Evolutionary conservation across 2,113 vertebrate genomes (phyloP).

Genomic region (Rhinolophus ferrumequinum): DNA sequence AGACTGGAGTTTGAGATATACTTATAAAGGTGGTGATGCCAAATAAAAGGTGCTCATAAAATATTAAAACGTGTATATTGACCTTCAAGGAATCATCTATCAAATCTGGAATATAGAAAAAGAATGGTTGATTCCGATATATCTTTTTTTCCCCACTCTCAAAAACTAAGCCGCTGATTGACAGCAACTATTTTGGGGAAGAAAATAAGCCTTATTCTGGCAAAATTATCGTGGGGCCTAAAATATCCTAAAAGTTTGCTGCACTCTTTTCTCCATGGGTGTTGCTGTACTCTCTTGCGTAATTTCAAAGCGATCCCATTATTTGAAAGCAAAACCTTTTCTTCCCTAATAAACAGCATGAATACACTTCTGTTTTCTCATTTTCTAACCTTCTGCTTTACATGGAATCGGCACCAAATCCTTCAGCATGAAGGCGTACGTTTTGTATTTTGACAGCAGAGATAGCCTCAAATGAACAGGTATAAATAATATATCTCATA

Average conservation of each 20-base stretch:
- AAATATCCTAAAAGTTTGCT: neutral
- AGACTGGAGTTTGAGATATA: neutral
- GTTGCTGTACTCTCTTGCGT: neutral
- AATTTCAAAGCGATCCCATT: neutral
- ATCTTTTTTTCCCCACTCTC: neutral
- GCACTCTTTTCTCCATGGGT: neutral
- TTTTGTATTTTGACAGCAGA: conserved; percentile 31
- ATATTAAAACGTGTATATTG: neutral
- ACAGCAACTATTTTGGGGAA: neutral
- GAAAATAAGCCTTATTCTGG: neutral
- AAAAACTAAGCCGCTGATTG: neutral
- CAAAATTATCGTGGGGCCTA: neutral
- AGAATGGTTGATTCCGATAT: neutral
- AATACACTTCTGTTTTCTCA: neutral
- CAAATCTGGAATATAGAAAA: neutral
- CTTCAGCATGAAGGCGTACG: neutral
- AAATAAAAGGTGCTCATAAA: neutral
- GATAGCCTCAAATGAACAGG: neutral
- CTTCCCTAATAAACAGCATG: neutral
- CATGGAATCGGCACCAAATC: neutral
- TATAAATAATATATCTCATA: neutral
- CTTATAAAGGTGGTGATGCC: neutral
- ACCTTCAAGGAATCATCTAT: conserved; percentile 34
- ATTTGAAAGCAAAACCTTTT: neutral
- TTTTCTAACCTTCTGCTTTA: neutral